These are phyloP conservation scores for Calameuta idolon DNA, from an alignment of 2,888 invertebrate species.

Conservation along the genomic window DNA sequence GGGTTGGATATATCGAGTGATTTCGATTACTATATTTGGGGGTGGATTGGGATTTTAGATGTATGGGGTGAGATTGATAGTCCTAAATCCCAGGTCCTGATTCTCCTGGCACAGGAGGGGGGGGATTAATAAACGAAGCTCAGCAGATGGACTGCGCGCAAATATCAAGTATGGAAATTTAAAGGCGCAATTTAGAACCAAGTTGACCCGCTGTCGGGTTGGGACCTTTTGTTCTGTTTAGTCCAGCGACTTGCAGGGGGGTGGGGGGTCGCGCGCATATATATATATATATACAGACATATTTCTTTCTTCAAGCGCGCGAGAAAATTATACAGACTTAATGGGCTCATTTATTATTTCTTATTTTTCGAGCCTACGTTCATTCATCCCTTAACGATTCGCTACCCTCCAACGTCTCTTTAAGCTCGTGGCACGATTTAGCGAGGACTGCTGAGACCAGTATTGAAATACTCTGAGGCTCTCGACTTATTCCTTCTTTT, in stretches of 20 bases:
- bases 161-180: constrained; percentile 20
- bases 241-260: neutral
- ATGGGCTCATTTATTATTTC: constrained; percentile 65
- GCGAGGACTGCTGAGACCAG: neutral
- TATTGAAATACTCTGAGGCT: neutral
- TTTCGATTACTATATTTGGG: neutral
- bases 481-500: neutral
- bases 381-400: constrained; percentile 38
- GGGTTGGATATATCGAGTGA: neutral
- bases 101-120: neutral
- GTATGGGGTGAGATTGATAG: neutral
- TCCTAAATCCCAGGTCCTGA: neutral
- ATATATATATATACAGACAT: neutral
- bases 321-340: constrained; percentile 53
- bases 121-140: constrained; percentile 24
- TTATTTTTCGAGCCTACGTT: constrained; percentile 52
- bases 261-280: neutral
- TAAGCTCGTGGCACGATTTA: neutral
- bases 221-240: constrained; percentile 10
- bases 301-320: constrained; percentile 23
- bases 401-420: neutral
- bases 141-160: constrained; percentile 10
- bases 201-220: constrained; percentile 5
- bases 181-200: constrained; percentile 25
- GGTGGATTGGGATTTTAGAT: neutral